phyloP scores from a whole-genome alignment of 2,797 vertebrate species.

The Urocyon cinereoargenteus region DNA sequence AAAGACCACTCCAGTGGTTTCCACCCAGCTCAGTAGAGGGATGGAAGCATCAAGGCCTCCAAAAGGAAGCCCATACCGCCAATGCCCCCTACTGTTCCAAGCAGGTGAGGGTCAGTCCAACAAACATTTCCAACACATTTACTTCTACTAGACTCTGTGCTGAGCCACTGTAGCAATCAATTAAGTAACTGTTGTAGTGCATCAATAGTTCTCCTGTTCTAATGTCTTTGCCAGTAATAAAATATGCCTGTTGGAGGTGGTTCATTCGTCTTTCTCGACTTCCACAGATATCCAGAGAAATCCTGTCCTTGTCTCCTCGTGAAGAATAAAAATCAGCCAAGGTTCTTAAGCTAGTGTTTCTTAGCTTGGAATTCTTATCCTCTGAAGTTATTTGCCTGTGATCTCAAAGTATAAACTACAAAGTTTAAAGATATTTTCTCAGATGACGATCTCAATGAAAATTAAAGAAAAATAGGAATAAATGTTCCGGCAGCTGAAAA shows the following conservation, averaged over 20 bases:
- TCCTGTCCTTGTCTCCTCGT: constrained; percentile 8
- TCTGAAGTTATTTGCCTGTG: not conserved
- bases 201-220: not conserved
- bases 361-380: not conserved
- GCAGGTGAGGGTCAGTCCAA: not conserved
- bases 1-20: not conserved
- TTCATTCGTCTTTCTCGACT: constrained; percentile 7
- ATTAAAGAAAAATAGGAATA: constrained; percentile 9
- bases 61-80: not conserved
- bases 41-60: not conserved
- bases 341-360: constrained; percentile 1
- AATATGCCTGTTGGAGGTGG: not conserved
- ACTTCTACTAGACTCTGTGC: not conserved
- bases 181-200: rapidly evolving
- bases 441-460: not conserved
- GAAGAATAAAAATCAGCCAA: constrained; percentile 50
- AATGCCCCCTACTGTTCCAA: not conserved
- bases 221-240: not conserved
- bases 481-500: not conserved
- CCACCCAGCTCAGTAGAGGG: not conserved
- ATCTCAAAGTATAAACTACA: constrained; percentile 17
- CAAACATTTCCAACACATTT: not conserved
- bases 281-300: not conserved
- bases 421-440: not conserved
- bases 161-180: not conserved